Evolutionary conservation across 92 coral and sea anemone species (phyloP).

Genomic region (Scolanthus callimorphus): DNA sequence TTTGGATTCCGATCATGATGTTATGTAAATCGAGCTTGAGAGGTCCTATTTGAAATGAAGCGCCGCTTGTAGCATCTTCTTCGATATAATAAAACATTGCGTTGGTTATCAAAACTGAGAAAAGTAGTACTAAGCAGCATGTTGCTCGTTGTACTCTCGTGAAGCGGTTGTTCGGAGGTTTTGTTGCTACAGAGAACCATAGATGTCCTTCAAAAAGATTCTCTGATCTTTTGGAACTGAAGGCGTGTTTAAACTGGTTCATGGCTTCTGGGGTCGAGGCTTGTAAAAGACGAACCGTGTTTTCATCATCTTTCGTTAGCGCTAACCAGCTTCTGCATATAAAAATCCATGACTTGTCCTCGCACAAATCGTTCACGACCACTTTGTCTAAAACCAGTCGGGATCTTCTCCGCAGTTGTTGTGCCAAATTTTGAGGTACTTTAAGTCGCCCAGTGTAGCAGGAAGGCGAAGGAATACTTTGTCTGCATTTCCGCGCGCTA

Average conservation of each 20-base stretch:
- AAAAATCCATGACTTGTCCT: slow-evolving; percentile 32
- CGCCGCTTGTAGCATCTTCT: slow-evolving; percentile 18
- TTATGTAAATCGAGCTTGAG: slow-evolving; percentile 36
- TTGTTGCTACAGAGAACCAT: slow-evolving; percentile 51
- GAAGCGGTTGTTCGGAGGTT: slow-evolving; percentile 28
- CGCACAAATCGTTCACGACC: slow-evolving; percentile 20
- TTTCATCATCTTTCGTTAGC: slow-evolving; percentile 38
- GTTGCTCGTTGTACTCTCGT: slow-evolving; percentile 58
- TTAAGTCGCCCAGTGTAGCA: slow-evolving; percentile 25
- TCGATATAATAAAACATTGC: slow-evolving; percentile 55
- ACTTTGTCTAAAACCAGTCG: slow-evolving; percentile 46
- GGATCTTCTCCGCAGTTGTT: slow-evolving; percentile 44
- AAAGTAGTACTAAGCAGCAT: slow-evolving; percentile 34
- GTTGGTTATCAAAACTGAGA: slow-evolving; percentile 48
- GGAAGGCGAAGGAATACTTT: slow-evolving; percentile 13
- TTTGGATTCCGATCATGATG: slow-evolving; percentile 45
- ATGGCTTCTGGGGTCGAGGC: not conserved
- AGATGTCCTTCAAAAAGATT: slow-evolving; percentile 50
- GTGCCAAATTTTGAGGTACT: slow-evolving; percentile 28
- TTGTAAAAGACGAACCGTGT: slow-evolving; percentile 3
- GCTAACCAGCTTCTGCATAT: slow-evolving; percentile 52
- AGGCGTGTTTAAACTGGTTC: slow-evolving; percentile 14
- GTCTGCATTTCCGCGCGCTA: slow-evolving; percentile 41
- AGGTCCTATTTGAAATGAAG: slow-evolving; percentile 34
- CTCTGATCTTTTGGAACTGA: slow-evolving; percentile 29